A percentile compares a stretch with the other conserved stretches of the same genome.
These are phyloP conservation scores for Aplysina aerophoba DNA, from an alignment of 37 sponge, comb jelly and placozoan genomes.

Conservation along the genomic window DNA sequence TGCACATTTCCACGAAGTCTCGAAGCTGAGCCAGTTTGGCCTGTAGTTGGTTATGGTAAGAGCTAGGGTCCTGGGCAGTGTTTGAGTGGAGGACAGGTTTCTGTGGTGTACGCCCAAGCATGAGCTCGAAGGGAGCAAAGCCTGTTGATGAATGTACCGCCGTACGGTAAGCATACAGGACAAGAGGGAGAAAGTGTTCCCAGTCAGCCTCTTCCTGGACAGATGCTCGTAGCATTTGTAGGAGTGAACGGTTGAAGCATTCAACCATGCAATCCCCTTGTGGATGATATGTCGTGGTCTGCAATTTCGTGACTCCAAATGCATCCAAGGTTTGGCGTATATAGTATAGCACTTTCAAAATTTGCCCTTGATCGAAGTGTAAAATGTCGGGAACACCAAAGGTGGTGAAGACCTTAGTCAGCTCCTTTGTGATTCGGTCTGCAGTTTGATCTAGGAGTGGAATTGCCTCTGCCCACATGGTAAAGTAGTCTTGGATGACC, in stretches of 20 bases:
- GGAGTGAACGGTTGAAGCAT: too few relatives aligned
- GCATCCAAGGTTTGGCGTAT: slow-evolving; percentile 29
- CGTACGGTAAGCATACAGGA: too few relatives aligned
- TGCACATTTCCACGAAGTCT: slow-evolving; percentile 11
- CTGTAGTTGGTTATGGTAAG: slow-evolving; percentile 51
- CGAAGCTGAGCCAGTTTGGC: slow-evolving; percentile 36
- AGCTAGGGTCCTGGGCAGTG: slow-evolving; percentile 28
- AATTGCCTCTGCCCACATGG: too few relatives aligned
- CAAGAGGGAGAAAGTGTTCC: too few relatives aligned
- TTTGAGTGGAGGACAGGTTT: slow-evolving; percentile 30
- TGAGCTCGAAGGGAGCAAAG: too few relatives aligned
- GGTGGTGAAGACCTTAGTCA: too few relatives aligned
- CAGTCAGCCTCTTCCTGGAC: not conserved
- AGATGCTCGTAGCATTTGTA: slow-evolving; percentile 45
- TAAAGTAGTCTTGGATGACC: too few relatives aligned
- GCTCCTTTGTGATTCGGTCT: slow-evolving; percentile 19
- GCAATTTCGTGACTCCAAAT: slow-evolving; percentile 36
- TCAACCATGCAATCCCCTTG: slow-evolving; percentile 61
- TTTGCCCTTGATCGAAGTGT: slow-evolving; percentile 59
- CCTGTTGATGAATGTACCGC: too few relatives aligned
- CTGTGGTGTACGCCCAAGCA: slow-evolving; percentile 43
- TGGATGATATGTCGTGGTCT: slow-evolving; percentile 59
- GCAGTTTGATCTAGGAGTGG: too few relatives aligned
- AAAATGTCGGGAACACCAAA: slow-evolving; percentile 39
- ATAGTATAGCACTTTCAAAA: slow-evolving; percentile 55